Base-by-base conservation (phyloP, 2,888 invertebrate species). In the Prenolepis imparis region DNA sequence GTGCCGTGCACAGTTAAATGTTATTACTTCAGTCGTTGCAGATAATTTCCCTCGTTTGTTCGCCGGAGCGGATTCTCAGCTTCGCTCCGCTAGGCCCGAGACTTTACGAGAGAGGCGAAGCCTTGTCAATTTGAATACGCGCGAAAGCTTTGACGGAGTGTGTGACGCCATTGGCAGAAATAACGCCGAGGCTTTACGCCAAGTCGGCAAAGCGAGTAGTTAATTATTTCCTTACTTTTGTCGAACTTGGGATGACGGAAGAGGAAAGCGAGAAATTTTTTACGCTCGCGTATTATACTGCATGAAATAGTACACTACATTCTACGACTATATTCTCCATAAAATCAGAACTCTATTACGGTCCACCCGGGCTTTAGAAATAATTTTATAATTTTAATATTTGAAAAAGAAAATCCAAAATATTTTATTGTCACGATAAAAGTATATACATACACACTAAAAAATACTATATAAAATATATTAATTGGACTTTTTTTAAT, bases 41-140 rank as follows among this genome's bases (percentile, higher is more conserved):
- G 92, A 93, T 93, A 94, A 94, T 94, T 93, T 92, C 89, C 90
- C 90, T 92, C 91, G 91, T 93, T 93, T 92, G 91, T 93, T 91
- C 91, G 83, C 64, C 66, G 80, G 61, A 73, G 83, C 68, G 21
- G 73, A 83, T 74, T 82, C 84, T 82, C 84, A 81, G 66, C 63
- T 52, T 15, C 64, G 36, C 73, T 48, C 48, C 28, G 52, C 68
- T 21, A 48, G 44, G 24, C n/a, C n/a, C 57, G 28, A 11, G 39
- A 6, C n/a, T n/a, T 8, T n/a, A 21, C 63, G 63, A 63, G 63
- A 28, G 28, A 28, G 74, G 41, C 41, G 44, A 44, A 41, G 63
- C 63, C 61, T 28, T 28, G 73, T 73, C 74, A 63, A 63, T 41
- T 44, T 3, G 63, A 44, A 28, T 44, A 63, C 63, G 21, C 63